Evolutionary conservation across 2,113 vertebrate genomes (phyloP).

Genomic region (Psilopsiagon aurifrons): DNA sequence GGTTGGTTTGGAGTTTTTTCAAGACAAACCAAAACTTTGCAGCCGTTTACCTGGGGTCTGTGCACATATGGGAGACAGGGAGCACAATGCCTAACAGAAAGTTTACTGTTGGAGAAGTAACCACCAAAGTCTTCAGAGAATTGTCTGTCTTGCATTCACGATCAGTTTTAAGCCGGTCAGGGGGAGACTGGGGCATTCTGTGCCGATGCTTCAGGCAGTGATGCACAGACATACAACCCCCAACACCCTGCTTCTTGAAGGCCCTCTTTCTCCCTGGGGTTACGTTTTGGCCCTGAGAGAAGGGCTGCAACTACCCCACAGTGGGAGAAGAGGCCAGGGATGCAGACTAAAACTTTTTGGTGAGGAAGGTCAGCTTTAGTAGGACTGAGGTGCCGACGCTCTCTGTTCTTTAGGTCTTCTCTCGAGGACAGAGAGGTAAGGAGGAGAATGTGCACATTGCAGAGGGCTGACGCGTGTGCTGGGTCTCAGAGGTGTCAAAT

Average conservation of each 20-base stretch:
- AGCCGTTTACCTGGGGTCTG: not conserved
- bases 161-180: not conserved
- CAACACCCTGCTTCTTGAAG: not conserved
- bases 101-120: not conserved
- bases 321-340: not conserved
- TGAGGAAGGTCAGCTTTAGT: not conserved
- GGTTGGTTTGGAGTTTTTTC: not conserved
- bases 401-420: not conserved
- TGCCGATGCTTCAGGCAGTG: not conserved
- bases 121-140: too few relatives aligned
- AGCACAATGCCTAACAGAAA: not conserved
- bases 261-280: not conserved
- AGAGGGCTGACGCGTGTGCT: conserved; percentile 25
- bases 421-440: not conserved
- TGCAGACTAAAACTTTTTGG: not conserved
- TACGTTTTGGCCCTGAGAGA: not conserved
- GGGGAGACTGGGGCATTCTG: too few relatives aligned
- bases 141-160: not conserved
- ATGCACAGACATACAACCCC: not conserved
- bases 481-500: conserved; percentile 79
- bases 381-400: accelerated
- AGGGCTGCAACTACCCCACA: not conserved
- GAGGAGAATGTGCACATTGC: not conserved
- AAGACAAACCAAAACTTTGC: not conserved
- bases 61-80: accelerated